Percentiles rank a stretch among this genome's conserved stretches.
phyloP scores from a whole-genome alignment of 2,888 invertebrate genomes.

The Zootermopsis nevadensis region DNA sequence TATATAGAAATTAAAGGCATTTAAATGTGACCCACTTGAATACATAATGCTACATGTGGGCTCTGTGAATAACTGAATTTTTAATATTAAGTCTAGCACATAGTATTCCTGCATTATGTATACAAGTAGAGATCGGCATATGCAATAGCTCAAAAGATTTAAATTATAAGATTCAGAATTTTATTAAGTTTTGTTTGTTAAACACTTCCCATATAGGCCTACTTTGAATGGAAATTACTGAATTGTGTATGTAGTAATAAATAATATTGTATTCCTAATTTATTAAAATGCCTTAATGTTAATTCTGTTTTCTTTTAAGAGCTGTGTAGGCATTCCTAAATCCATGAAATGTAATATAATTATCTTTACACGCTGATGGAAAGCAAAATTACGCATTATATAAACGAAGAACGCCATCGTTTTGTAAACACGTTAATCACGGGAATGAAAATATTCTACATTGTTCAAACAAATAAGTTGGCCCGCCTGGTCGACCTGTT shows the following conservation, averaged over 20 bases:
- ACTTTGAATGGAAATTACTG: neutral
- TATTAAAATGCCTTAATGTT: neutral
- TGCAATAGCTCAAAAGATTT: neutral
- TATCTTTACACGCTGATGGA: too few relatives aligned
- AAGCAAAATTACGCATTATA: too few relatives aligned
- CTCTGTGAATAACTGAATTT: neutral
- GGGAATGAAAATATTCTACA: too few relatives aligned
- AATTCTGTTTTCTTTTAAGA: neutral
- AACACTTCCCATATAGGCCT: neutral
- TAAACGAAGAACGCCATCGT: too few relatives aligned
- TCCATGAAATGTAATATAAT: too few relatives aligned
- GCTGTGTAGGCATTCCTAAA: too few relatives aligned
- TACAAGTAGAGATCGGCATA: neutral
- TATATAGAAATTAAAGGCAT: neutral
- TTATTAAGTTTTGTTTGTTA: slow-evolving; percentile 19
- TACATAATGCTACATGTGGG: neutral
- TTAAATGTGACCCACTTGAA: neutral
- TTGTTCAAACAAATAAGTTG: neutral
- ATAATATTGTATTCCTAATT: neutral
- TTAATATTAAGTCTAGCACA: neutral
- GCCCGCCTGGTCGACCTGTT: neutral
- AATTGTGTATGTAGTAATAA: neutral
- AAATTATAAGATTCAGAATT: neutral
- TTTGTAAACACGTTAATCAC: too few relatives aligned
- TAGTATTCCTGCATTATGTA: neutral